Conservation (phyloP, 2,888 invertebrate genomes). For the Limenitis camilla region DNA sequence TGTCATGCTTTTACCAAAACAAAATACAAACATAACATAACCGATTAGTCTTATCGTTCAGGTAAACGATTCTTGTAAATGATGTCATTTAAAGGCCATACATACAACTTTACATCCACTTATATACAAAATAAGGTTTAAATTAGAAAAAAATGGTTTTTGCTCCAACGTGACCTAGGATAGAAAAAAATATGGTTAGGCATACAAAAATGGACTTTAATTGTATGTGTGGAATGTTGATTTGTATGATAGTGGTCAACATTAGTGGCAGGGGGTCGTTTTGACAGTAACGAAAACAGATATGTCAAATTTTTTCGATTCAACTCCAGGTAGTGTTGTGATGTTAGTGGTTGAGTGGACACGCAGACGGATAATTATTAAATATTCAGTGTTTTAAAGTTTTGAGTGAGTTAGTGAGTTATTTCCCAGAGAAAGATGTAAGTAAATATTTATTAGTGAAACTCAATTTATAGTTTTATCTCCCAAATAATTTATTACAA, state of each 20-base stretch:
- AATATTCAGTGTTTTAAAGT: neutral
- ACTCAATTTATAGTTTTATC: no score
- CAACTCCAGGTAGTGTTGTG: slow-evolving; percentile 25
- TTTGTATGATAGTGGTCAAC: slow-evolving; percentile 6
- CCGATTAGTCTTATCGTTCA: slow-evolving; percentile 63
- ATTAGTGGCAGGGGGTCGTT: slow-evolving; percentile 54
- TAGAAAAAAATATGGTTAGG: slow-evolving; percentile 19
- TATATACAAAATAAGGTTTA: slow-evolving; percentile 2
- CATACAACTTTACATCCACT: slow-evolving; percentile 20
- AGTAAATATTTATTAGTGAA: no score
- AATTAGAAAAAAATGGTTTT: slow-evolving; percentile 17
- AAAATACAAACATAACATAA: slow-evolving; percentile 56
- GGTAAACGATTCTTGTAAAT: slow-evolving; percentile 58
- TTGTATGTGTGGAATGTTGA: neutral
- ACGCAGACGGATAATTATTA: slow-evolving; percentile 36
- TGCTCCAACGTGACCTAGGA: slow-evolving; percentile 20
- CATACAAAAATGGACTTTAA: slow-evolving; percentile 20
- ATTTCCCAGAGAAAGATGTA: no score
- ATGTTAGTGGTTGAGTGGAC: slow-evolving; percentile 45
- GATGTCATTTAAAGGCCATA: slow-evolving; percentile 40
- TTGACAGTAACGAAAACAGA: slow-evolving; percentile 53
- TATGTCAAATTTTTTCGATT: slow-evolving; percentile 63
- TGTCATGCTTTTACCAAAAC: slow-evolving; percentile 33
- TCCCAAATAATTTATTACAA: no score
- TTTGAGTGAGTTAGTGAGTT: no score